A percentile compares a stretch with the other conserved stretches of the same genome.
Evolutionary conservation across 2,113 vertebrate species (phyloP).

Genomic region (Syngnathus floridae): DNA sequence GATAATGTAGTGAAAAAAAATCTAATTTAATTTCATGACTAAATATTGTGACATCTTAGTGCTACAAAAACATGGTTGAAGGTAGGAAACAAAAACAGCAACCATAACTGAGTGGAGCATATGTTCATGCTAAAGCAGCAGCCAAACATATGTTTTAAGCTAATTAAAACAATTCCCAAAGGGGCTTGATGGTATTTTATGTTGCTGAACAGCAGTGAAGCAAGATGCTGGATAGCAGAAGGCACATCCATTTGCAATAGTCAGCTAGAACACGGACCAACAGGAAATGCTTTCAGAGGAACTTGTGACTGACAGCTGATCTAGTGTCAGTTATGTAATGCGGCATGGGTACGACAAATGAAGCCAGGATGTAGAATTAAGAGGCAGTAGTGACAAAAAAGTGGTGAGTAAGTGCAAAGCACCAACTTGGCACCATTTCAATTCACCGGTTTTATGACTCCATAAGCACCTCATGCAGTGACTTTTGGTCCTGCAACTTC

Average conservation of each 20-base stretch:
- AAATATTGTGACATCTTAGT: no score
- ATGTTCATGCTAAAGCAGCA: background rate
- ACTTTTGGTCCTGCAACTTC: conserved; percentile 33
- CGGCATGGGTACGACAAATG: conserved; percentile 3
- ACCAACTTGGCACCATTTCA: conserved; percentile 22
- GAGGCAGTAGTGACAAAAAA: conserved; percentile 8
- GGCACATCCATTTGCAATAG: background rate
- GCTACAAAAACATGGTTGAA: background rate
- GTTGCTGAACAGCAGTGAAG: background rate
- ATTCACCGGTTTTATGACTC: conserved; percentile 30
- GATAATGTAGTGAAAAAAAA: no score
- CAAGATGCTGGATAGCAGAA: background rate
- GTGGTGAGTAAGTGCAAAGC: conserved; percentile 13
- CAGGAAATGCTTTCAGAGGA: conserved; percentile 6
- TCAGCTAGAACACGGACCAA: background rate
- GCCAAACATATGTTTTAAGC: background rate
- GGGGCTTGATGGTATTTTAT: background rate
- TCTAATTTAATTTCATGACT: no score
- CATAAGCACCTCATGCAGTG: conserved; percentile 35
- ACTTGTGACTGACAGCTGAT: conserved; percentile 14
- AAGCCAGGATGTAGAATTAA: background rate
- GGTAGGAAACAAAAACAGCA: background rate
- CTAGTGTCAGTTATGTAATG: conserved; percentile 10
- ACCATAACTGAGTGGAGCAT: background rate
- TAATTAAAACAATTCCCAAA: background rate